Conservation (phyloP, 2,797 vertebrate species). For the Eulemur albifrons region DNA sequence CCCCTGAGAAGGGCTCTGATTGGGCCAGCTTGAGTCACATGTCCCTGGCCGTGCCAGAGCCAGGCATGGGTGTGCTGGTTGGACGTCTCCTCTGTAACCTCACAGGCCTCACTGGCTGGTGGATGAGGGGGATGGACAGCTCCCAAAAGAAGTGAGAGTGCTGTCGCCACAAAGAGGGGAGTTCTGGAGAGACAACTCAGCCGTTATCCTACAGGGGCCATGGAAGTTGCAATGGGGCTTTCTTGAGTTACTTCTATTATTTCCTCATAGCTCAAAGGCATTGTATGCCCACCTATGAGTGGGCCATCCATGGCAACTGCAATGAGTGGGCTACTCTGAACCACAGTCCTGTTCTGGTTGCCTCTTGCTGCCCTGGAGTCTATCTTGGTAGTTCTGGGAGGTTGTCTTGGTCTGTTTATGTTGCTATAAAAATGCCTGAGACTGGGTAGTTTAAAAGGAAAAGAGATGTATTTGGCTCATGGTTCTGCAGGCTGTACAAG, state of each 20-base stretch:
- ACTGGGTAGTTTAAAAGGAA: background rate
- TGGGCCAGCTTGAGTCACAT: background rate
- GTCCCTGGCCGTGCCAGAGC: fast-evolving
- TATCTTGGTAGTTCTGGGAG: background rate
- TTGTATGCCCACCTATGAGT: fast-evolving
- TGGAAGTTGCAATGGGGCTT: background rate
- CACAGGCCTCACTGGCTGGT: background rate
- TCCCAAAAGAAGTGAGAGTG: background rate
- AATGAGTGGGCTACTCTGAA: fast-evolving
- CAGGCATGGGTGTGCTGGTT: background rate
- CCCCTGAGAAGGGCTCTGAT: background rate
- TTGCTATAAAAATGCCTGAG: background rate
- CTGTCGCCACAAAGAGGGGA: background rate
- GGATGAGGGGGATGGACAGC: background rate
- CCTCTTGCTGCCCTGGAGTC: background rate
- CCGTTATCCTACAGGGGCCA: fast-evolving
- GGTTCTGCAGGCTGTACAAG: background rate
- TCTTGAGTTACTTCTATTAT: background rate
- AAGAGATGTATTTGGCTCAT: background rate
- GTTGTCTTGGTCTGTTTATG: background rate
- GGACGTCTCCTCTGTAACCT: background rate
- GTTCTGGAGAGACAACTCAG: background rate
- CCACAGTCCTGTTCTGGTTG: fast-evolving
- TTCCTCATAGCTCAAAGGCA: background rate
- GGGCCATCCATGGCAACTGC: background rate